These are phyloP conservation scores for Epistrophe eligans DNA, from an alignment of 2,888 invertebrate genomes.

Conservation along the genomic window DNA sequence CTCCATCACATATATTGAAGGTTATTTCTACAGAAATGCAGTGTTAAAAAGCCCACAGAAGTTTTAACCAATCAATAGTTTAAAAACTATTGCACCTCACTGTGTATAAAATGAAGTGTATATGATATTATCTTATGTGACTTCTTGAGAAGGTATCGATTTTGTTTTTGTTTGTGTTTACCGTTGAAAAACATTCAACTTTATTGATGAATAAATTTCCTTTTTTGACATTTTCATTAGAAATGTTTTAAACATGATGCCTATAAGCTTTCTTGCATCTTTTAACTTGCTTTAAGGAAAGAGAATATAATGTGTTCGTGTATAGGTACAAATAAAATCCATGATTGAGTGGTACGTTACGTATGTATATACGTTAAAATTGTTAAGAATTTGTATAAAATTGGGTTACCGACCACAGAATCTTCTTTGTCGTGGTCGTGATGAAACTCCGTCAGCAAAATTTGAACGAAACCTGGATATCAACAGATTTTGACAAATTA, in stretches of 20 bases:
- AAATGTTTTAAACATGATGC: conserved; percentile 11
- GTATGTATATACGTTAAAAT: not conserved
- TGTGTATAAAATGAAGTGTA: conserved; percentile 24
- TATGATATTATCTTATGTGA: conserved; percentile 37
- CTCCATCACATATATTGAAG: too few species aligned
- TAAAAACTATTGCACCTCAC: too few species aligned
- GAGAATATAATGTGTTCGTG: not conserved
- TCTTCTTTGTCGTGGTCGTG: too few species aligned
- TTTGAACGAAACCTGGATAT: too few species aligned
- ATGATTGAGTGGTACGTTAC: not conserved
- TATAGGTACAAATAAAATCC: not conserved
- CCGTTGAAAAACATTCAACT: conserved; percentile 62
- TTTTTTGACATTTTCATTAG: conserved; percentile 46
- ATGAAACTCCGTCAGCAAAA: too few species aligned
- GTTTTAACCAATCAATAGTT: too few species aligned
- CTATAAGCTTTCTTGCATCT: not conserved
- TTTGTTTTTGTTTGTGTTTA: conserved; percentile 51
- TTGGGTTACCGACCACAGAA: too few species aligned
- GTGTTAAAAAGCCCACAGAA: too few species aligned
- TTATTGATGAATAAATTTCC: conserved; percentile 68
- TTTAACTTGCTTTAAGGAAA: not conserved
- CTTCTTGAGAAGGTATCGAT: conserved; percentile 60
- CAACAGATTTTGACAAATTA: too few species aligned
- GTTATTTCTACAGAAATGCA: too few species aligned
- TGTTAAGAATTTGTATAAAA: too few species aligned